Conservation (phyloP, 1,140 invertebrate species). For the Lanistes nyassanus region DNA sequence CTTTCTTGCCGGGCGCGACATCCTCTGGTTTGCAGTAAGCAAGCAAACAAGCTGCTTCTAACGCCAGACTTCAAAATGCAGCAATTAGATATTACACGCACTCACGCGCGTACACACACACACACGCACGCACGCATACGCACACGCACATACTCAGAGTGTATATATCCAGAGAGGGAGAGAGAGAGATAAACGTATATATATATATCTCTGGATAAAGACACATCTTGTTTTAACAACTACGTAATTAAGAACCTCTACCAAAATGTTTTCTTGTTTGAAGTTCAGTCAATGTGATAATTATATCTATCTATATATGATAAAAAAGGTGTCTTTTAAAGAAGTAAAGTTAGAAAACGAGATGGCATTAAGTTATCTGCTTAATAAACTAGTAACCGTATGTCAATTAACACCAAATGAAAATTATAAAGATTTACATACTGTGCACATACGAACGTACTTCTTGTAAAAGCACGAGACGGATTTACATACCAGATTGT, state of each 20-base stretch:
- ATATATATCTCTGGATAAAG: neutral
- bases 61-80: neutral
- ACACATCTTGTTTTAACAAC: neutral
- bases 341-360: neutral
- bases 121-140: neutral
- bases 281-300: no score
- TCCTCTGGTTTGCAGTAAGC: slow-evolving; percentile 66
- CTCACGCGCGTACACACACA: slow-evolving; percentile 9
- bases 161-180: neutral
- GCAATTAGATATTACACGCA: neutral
- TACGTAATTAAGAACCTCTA: neutral
- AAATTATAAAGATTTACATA: no score
- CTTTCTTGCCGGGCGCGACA: slow-evolving; percentile 71
- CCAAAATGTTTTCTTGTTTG: no score
- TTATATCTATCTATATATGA: neutral
- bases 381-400: no score
- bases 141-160: neutral
- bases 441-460: no score
- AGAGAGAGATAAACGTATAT: neutral
- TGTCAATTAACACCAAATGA: no score
- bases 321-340: neutral
- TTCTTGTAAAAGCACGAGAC: no score
- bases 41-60: neutral
- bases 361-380: no score
- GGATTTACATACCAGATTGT: no score